Evolutionary conservation across 2,888 invertebrate genomes (phyloP).

Genomic region (Ennomos quercinarius): DNA sequence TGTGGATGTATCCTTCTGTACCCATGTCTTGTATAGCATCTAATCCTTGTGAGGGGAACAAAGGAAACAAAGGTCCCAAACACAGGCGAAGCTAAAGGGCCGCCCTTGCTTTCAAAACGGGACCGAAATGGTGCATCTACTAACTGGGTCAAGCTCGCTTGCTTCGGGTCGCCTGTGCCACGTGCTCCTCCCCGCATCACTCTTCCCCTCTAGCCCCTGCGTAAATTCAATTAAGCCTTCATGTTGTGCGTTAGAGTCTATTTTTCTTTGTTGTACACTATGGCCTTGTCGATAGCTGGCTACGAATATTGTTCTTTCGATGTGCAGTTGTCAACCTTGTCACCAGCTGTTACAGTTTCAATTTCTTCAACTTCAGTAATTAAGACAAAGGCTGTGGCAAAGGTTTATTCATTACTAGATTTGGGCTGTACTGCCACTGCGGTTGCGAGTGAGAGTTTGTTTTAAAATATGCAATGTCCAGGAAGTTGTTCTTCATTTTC

Average conservation of each 20-base stretch:
- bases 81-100: constrained; percentile 61
- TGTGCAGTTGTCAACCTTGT: constrained; percentile 52
- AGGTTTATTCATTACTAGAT: constrained; percentile 47
- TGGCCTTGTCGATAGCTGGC: constrained; percentile 64
- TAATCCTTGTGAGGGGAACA: constrained; percentile 41
- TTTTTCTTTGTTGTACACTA: constrained; percentile 49
- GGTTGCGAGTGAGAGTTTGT: constrained; percentile 41
- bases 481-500: constrained; percentile 44
- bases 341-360: constrained; percentile 50
- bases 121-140: constrained; percentile 80
- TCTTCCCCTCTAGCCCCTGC: constrained; percentile 31
- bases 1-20: constrained; percentile 4
- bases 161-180: constrained; percentile 67
- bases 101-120: constrained; percentile 71
- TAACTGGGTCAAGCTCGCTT: constrained; percentile 82
- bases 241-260: constrained; percentile 47
- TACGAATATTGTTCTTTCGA: constrained; percentile 47
- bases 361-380: constrained; percentile 46
- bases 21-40: constrained; percentile 13
- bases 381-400: constrained; percentile 43
- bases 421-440: constrained; percentile 48
- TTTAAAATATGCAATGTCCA: constrained; percentile 42
- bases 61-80: constrained; percentile 50
- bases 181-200: constrained; percentile 64
- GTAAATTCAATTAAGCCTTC: constrained; percentile 49